phyloP scores from a whole-genome alignment of 1,140 invertebrate species.

The Zaprionus africanus region DNA sequence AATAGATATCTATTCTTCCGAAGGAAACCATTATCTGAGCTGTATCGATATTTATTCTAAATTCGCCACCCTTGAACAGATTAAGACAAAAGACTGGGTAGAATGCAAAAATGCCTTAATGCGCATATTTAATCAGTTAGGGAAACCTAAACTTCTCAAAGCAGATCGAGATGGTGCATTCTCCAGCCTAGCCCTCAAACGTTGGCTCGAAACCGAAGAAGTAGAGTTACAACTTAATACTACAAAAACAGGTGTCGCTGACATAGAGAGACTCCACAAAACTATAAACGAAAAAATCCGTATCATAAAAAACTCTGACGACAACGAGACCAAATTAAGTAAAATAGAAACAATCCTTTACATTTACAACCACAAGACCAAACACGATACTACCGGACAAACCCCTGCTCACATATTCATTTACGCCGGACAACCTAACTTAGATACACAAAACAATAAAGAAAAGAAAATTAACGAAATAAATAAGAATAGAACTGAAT shows the following conservation, averaged over 20 bases:
- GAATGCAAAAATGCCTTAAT: neutral
- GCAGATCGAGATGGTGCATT: neutral
- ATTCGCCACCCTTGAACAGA: too few species aligned
- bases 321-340: too few species aligned
- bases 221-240: too few species aligned
- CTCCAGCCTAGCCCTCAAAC: neutral
- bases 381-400: too few species aligned
- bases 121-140: neutral
- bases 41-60: too few species aligned
- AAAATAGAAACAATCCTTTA: too few species aligned
- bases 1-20: slow-evolving; percentile 1
- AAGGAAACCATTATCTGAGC: neutral
- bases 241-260: neutral
- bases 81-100: neutral
- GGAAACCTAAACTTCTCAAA: neutral
- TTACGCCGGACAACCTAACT: too few species aligned
- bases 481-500: too few species aligned
- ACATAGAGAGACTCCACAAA: neutral
- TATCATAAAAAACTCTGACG: too few species aligned
- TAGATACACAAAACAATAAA: neutral
- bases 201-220: neutral
- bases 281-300: too few species aligned
- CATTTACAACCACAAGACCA: too few species aligned
- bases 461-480: neutral
- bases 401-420: too few species aligned